Evolutionary conservation across 2,113 vertebrate species (phyloP).

Genomic region (Phoxinus phoxinus): DNA sequence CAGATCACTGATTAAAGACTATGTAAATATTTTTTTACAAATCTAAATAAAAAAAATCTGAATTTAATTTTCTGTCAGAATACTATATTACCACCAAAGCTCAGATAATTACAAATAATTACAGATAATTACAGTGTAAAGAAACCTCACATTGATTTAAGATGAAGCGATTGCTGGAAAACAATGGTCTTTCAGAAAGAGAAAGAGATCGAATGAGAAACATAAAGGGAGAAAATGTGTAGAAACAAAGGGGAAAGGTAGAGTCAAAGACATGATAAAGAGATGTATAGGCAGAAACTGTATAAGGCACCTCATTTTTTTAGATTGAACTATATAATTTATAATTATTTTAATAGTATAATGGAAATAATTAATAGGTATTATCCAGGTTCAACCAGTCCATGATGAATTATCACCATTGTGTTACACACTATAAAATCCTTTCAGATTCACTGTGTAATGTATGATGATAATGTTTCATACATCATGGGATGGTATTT

Average conservation of each 20-base stretch:
- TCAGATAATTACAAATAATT: neutral
- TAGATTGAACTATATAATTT: neutral
- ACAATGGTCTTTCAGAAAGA: slow-evolving; percentile 3
- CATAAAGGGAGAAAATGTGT: neutral
- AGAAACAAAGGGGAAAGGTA: slow-evolving; percentile 1
- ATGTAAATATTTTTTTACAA: neutral
- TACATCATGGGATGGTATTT: neutral
- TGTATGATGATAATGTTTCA: neutral
- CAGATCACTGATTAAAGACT: neutral
- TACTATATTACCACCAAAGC: neutral
- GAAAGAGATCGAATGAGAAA: neutral
- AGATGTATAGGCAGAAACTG: neutral
- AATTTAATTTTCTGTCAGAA: neutral
- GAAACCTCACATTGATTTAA: neutral
- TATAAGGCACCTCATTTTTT: neutral
- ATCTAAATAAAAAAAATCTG: neutral
- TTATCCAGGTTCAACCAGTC: neutral
- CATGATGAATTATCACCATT: neutral
- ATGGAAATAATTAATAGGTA: neutral
- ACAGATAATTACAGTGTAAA: neutral
- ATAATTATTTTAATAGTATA: neutral
- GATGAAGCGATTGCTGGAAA: neutral
- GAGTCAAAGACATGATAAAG: neutral
- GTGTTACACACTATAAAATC: neutral
- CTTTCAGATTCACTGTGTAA: neutral